phyloP scores from a whole-genome alignment of 2,113 vertebrate genomes.

The Cardinalis cardinalis region DNA sequence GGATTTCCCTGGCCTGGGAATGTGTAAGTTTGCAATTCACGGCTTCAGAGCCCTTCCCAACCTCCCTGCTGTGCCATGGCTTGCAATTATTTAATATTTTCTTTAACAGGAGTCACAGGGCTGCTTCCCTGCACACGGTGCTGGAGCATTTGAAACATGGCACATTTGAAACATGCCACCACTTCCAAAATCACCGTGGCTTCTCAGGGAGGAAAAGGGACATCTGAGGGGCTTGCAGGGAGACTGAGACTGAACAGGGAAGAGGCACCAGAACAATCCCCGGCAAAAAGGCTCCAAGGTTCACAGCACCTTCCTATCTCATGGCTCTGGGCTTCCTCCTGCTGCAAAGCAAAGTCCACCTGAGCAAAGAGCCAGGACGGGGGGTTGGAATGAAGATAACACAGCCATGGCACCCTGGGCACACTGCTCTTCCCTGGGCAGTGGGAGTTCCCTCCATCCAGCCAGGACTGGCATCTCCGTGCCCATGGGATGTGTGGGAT shows the following conservation, averaged over 20 bases:
- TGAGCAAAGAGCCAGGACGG: not conserved
- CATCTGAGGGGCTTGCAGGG: not conserved
- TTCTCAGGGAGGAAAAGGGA: not conserved
- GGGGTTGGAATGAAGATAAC: not conserved
- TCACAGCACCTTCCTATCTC: not conserved
- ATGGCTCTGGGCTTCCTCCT: not conserved
- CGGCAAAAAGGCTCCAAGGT: not conserved
- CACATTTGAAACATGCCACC: not conserved
- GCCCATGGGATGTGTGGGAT: rapidly evolving
- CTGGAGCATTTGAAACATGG: not conserved
- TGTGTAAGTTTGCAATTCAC: not conserved
- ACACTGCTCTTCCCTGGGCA: not conserved
- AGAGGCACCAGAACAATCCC: not conserved
- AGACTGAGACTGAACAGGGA: not conserved
- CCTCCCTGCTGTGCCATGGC: not conserved
- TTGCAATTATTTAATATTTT: not conserved
- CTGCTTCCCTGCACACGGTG: not conserved
- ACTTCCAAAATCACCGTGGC: rapidly evolving
- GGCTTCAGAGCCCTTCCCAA: not conserved
- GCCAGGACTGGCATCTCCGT: not conserved
- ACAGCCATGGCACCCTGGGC: rapidly evolving
- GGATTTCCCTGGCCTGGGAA: not conserved
- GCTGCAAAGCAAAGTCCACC: slow-evolving; percentile 23
- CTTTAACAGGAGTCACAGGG: not conserved
- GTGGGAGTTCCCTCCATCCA: rapidly evolving